Percentiles rank a stretch among this genome's conserved stretches.
These are phyloP conservation scores for Epinotia ramella DNA, from an alignment of 2,888 invertebrate genomes.

Conservation along the genomic window DNA sequence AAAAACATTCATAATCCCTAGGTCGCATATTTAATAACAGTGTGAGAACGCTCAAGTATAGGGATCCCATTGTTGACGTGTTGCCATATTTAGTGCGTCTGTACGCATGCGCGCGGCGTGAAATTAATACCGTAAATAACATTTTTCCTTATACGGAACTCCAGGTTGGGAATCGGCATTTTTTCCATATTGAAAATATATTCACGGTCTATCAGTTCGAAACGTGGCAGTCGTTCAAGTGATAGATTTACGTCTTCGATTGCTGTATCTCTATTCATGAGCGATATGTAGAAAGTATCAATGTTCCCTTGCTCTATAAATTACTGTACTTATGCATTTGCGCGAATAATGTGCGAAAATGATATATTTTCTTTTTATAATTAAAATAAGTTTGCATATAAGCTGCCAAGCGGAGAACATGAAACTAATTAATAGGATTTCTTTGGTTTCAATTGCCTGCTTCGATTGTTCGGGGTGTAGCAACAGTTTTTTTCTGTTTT, in stretches of 20 bases:
- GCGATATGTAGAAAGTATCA: neutral
- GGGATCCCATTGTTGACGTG: slow-evolving; percentile 22
- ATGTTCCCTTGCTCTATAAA: neutral
- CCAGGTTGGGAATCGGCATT: slow-evolving; percentile 32
- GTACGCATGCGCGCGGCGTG: slow-evolving; percentile 48
- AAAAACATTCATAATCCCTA: neutral
- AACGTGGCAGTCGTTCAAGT: neutral
- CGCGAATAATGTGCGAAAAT: neutral
- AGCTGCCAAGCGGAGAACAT: neutral
- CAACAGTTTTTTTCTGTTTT: neutral
- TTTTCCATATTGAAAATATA: slow-evolving; percentile 8
- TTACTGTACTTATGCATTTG: neutral
- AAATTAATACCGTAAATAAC: slow-evolving; percentile 54
- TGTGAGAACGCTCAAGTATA: slow-evolving; percentile 28
- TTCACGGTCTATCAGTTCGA: slow-evolving; percentile 26
- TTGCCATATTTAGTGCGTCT: slow-evolving; percentile 34
- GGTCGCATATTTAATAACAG: slow-evolving; percentile 15
- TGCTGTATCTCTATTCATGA: slow-evolving; percentile 14
- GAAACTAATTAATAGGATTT: neutral
- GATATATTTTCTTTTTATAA: neutral
- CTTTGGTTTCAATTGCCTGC: neutral
- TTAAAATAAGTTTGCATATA: no score
- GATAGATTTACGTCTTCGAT: slow-evolving; percentile 26
- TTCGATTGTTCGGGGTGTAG: neutral
- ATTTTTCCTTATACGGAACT: slow-evolving; percentile 30